Evolutionary conservation across 2,113 vertebrate species (phyloP).

Genomic region (Toxostoma redivivum): DNA sequence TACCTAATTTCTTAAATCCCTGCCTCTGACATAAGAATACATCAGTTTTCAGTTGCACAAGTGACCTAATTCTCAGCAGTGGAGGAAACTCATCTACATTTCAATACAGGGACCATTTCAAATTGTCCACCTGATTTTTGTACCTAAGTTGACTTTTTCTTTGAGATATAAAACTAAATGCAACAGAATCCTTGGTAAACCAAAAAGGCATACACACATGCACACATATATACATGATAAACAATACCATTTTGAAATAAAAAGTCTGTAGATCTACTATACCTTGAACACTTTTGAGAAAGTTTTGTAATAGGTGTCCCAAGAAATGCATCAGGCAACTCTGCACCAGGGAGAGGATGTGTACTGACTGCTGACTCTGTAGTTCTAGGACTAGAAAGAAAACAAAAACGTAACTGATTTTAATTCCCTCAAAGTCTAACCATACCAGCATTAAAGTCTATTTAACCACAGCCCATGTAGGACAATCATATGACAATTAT

Average conservation of each 20-base stretch:
- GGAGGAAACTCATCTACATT: background rate
- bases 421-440: background rate
- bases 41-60: background rate
- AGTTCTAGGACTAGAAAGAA: conserved; percentile 63
- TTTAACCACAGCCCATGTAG: background rate
- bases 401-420: background rate
- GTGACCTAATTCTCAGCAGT: background rate
- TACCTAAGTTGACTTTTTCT: background rate
- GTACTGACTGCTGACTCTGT: conserved; percentile 39
- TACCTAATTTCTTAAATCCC: background rate
- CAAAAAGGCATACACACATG: background rate
- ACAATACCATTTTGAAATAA: background rate
- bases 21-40: background rate
- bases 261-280: background rate
- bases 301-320: conserved; percentile 84
- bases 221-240: background rate
- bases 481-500: background rate
- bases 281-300: conserved; percentile 85
- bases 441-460: background rate
- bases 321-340: conserved; percentile 80
- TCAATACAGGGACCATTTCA: background rate
- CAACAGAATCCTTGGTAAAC: background rate
- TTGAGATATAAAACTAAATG: background rate
- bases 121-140: background rate
- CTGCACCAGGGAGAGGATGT: conserved; percentile 2